Conservation (phyloP, 2,113 vertebrate species). For the Gobius niger region DNA sequence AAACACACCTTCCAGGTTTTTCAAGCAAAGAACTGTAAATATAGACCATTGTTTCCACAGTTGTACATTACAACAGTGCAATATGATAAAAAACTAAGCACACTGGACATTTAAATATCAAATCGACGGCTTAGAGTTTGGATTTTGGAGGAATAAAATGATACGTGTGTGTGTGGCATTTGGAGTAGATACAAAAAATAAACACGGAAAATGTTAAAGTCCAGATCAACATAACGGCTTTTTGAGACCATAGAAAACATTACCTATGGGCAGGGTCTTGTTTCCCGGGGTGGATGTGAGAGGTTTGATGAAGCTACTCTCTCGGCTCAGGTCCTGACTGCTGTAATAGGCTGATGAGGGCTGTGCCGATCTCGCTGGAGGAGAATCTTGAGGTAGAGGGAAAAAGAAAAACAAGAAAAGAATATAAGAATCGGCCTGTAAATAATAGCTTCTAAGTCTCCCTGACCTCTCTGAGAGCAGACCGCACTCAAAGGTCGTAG, state of each 20-base stretch:
- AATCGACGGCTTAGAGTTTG: too few relatives aligned
- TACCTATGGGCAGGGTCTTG: slow-evolving; percentile 90
- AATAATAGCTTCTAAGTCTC: background rate
- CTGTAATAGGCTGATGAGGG: slow-evolving; percentile 84
- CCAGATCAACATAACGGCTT: too few relatives aligned
- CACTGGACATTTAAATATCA: too few relatives aligned
- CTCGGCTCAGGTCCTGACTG: slow-evolving; percentile 82
- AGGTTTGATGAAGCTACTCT: slow-evolving; percentile 87
- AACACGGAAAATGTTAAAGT: too few relatives aligned
- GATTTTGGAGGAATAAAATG: too few relatives aligned
- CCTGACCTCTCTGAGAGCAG: slow-evolving; percentile 9
- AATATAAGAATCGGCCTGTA: slow-evolving; percentile 2
- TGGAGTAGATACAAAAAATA: too few relatives aligned
- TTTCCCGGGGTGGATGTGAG: slow-evolving; percentile 82
- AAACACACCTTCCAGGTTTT: too few relatives aligned
- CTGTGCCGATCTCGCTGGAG: slow-evolving; percentile 79
- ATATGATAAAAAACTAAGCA: too few relatives aligned
- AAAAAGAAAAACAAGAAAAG: background rate
- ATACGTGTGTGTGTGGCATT: too few relatives aligned
- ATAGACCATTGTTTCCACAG: too few relatives aligned
- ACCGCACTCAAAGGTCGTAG: slow-evolving; percentile 19
- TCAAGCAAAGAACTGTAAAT: too few relatives aligned
- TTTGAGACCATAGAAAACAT: background rate
- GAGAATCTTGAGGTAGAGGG: slow-evolving; percentile 78
- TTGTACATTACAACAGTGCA: too few relatives aligned